These are phyloP conservation scores for Acholoe squamosa DNA, from an alignment of 2,888 invertebrate genomes.

Conservation along the genomic window DNA sequence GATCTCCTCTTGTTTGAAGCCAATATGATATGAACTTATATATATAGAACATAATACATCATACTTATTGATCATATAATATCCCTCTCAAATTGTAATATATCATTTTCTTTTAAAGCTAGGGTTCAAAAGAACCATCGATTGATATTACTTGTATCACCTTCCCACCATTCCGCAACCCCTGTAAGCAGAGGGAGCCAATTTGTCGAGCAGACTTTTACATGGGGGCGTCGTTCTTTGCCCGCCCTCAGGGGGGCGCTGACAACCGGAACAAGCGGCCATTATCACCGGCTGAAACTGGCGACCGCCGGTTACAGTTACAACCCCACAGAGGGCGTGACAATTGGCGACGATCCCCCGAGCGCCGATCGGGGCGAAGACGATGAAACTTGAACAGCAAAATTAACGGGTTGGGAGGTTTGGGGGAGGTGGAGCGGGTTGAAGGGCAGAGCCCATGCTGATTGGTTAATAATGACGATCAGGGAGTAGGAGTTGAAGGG, in stretches of 20 bases:
- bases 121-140: too few relatives aligned
- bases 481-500: background rate
- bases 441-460: conserved; percentile 26
- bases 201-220: conserved; percentile 56
- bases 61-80: too few relatives aligned
- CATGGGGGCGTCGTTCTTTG: background rate
- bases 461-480: conserved; percentile 54
- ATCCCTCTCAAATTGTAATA: too few relatives aligned
- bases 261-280: conserved; percentile 6
- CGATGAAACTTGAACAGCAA: background rate
- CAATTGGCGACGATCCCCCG: conserved; percentile 6
- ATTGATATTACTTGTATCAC: background rate
- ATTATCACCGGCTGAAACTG: conserved; percentile 35
- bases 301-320: conserved; percentile 28
- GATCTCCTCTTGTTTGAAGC: too few relatives aligned
- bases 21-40: too few relatives aligned
- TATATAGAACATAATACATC: too few relatives aligned
- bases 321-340: conserved; percentile 49
- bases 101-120: too few relatives aligned
- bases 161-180: background rate
- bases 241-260: background rate
- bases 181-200: background rate
- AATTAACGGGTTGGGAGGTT: background rate
- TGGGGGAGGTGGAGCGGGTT: background rate
- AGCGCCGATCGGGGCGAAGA: background rate